These are phyloP conservation scores for Pseudochaenichthys georgianus DNA, from an alignment of 2,797 vertebrate species.

Conservation along the genomic window DNA sequence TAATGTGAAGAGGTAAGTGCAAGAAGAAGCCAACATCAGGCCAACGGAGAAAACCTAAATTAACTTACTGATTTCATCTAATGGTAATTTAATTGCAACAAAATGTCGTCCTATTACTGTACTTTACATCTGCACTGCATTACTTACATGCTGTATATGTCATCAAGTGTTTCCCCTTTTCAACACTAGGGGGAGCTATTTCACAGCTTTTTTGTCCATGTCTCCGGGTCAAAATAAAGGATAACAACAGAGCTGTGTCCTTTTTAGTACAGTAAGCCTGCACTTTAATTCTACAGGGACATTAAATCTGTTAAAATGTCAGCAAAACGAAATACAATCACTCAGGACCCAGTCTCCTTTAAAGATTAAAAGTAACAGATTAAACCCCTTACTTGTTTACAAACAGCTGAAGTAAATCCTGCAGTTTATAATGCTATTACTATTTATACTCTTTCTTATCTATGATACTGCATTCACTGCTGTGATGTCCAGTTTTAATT, in stretches of 20 bases:
- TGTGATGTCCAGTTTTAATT: too few species aligned
- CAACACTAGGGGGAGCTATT: conserved; percentile 65
- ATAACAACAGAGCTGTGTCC: not conserved
- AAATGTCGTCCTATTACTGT: conserved; percentile 2
- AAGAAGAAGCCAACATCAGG: not conserved
- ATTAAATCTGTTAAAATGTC: not conserved
- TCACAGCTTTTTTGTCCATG: not conserved
- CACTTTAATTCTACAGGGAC: not conserved
- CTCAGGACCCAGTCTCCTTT: not conserved
- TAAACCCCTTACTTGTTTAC: not conserved
- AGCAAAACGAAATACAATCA: not conserved
- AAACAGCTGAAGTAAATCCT: conserved; percentile 30
- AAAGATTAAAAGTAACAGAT: not conserved
- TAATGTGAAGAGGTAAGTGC: not conserved
- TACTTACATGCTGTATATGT: not conserved
- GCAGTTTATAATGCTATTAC: conserved; percentile 8
- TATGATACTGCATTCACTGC: not conserved
- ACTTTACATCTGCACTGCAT: not conserved
- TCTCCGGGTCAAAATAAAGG: not conserved
- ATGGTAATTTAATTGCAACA: not conserved
- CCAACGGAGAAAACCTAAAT: not conserved
- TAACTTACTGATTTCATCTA: not conserved
- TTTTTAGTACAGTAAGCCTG: not conserved
- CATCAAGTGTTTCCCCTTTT: not conserved
- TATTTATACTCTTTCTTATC: not conserved